Base-by-base conservation (phyloP, 1,140 invertebrate genomes). In the Drosophila setifemur region DNA sequence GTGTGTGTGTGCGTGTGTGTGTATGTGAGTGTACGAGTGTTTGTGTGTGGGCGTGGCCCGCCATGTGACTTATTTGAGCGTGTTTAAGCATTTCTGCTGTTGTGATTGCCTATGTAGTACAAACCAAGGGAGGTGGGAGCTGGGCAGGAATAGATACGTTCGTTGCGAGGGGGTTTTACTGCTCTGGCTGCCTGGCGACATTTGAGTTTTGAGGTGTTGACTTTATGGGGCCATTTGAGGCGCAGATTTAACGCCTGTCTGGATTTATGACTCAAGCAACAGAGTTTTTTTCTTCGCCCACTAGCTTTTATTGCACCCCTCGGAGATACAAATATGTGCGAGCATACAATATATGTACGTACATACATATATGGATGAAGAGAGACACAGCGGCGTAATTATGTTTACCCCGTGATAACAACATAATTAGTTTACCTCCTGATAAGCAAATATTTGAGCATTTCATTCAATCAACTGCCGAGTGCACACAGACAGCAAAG, bases 11-110 rank as follows among this genome's bases (percentile, higher is more conserved):
- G 48, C 7, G 26, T 28, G 4, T 39, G n/a, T 21, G 31, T 49
- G 35, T 63, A 49, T 52, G 54, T 53, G 47, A 58, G 37, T 58
- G 60, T 66, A 70, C 74, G 74, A 14, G 66, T 53, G 45, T 54
- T 43, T 64, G 42, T 55, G 61, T 63, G 79, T 85, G 75, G 81
- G 79, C 81, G 81, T 79, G 75, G 81, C 81, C 54, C 28, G 40
- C 42, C 79, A 85, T 85, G 81, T 85, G 79, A 79, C 79, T 85
- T 73, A 82, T 52, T 77, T 77, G 55, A 64, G 69, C 74, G 54
- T 54, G 67, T 64, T 82, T 72, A 73, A 83, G 73, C 69, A 69
- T 73, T 78, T 54, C 40, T 68, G 73, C 52, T 67, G 21, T 47
- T 79, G 52, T 85, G 78, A 83, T 83, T 83, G 82, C 81, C 79